Evolutionary conservation across 2,888 invertebrate species (phyloP).

Genomic region (Cataglyphis altisquamis): DNA sequence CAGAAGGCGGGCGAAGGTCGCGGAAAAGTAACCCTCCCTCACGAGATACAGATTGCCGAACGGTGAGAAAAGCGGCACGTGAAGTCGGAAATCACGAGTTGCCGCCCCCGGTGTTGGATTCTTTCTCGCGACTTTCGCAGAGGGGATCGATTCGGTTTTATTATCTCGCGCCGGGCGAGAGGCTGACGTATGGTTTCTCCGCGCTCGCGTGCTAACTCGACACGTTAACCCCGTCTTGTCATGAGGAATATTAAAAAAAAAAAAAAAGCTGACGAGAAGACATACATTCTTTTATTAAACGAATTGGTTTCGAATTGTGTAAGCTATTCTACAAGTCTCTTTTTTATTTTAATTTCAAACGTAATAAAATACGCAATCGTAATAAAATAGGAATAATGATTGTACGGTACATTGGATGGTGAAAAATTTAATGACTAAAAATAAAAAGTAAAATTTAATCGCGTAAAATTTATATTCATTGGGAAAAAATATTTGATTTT

Average conservation of each 20-base stretch:
- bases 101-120: slow-evolving; percentile 60
- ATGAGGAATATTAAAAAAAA: background rate
- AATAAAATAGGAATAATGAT: background rate
- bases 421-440: background rate
- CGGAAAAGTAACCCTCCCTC: slow-evolving; percentile 30
- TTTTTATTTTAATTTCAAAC: background rate
- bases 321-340: background rate
- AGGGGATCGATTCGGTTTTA: slow-evolving; percentile 68
- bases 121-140: slow-evolving; percentile 43
- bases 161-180: slow-evolving; percentile 67
- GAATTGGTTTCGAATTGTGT: background rate
- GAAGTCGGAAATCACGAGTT: slow-evolving; percentile 79
- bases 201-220: background rate
- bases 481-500: background rate
- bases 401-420: background rate
- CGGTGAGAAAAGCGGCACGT: slow-evolving; percentile 78
- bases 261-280: background rate
- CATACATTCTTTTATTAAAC: background rate
- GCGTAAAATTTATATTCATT: slow-evolving; percentile 1
- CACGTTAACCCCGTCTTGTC: background rate
- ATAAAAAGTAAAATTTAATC: background rate
- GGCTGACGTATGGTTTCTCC: slow-evolving; percentile 48
- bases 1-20: background rate
- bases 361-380: background rate
- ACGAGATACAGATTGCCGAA: slow-evolving; percentile 54